Evolutionary conservation across 2,888 invertebrate species (phyloP), one percentile per base, ranked within the genome.

Genomic region (Hemithea aestivaria): DNA sequence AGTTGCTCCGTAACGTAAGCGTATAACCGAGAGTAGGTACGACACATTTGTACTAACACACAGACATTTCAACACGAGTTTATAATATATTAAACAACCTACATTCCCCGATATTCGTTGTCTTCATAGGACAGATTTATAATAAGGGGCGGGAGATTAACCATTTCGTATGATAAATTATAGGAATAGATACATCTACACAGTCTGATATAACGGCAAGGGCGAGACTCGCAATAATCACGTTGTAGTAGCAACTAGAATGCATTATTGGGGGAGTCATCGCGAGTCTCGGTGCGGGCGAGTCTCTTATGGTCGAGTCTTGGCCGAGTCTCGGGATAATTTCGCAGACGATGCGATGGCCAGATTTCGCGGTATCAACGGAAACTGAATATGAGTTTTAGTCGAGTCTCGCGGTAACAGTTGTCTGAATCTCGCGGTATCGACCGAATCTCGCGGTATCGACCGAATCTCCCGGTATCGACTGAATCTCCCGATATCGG

Each of bases 41-140:
- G 80, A 71, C 76, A 71, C 68, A 63, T 77, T 84, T 84, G 84
- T 85, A 84, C 84, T 83, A 78, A 77, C 74, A 78, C 74, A 66
- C 66, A 69, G 62, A 79, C 69, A 72, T 66, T 65, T 73, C 77
- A 65, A 76, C 72, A 78, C 71, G 72, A 78, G 67, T 78, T 76
- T 72, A 74, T 64, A 70, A 4, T 65, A 53, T 60, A 53, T 47
- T 30, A 46, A 82, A 85, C 84, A 82, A 83, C 84, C 84, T 77
- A 79, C 65, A 61, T 73, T 79, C 73, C 78, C 77, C 79, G 5
- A 20, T 26, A 58, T 83, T 87, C 85, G 85, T 85, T 87, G 85
- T 84, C 66, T 77, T 64, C 61, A 61, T 68, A 75, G 85, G 85
- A 85, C 79, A 77, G 78, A 62, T 65, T 10, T 62, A 56, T 63